Base-by-base conservation (phyloP, 2,797 vertebrate species). In the Masticophis lateralis region DNA sequence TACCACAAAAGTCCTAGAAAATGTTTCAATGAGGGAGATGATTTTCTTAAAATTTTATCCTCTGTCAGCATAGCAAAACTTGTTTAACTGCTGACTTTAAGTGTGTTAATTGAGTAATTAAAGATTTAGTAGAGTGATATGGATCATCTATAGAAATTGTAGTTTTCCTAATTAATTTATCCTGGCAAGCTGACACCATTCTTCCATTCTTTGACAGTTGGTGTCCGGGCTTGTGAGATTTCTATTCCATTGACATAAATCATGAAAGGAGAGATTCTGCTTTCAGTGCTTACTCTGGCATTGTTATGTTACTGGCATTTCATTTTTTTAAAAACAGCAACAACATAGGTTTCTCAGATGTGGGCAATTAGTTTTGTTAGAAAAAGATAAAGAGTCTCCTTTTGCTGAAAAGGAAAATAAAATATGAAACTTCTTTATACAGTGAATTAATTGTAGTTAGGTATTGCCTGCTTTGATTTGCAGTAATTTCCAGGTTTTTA, bases 131-230 rank as follows among this genome's bases (percentile, higher is more conserved):
- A 20, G 90, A 83, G 66, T 91, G 86, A 91, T 91, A 91, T 91
- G 66, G 92, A 93, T 93, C 92, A 91, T 93, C 87, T 93, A 87
- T 91, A 93, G 87, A 88, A 91, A 66, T 66, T 47, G 66, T 91
- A 55, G n/a, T 89, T 93, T 89, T n/a, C 27, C 69, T 93, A 93
- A 93, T 93, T 91, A 93, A 91, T 93, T 91, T 93, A 93, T 86
- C 90, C 89, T 91, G 90, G 92, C 90, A 91, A 89, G 90, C 47
- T 56, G 87, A 37, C 22, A 86, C 74, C 57, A 63, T 91, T 93
- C 28, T 16, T 22, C 66, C 55, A 32, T 89, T 37, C 37, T 37
- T 63, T 51, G 16, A 55, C 47, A 93, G 63, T 89, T 90, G 63
- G 83, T 91, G 27, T n/a, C 22, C 0, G 27, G n/a, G 61, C 90